Evolutionary conservation across 2,888 invertebrate genomes (phyloP).

Genomic region (Heliothis peltigera): DNA sequence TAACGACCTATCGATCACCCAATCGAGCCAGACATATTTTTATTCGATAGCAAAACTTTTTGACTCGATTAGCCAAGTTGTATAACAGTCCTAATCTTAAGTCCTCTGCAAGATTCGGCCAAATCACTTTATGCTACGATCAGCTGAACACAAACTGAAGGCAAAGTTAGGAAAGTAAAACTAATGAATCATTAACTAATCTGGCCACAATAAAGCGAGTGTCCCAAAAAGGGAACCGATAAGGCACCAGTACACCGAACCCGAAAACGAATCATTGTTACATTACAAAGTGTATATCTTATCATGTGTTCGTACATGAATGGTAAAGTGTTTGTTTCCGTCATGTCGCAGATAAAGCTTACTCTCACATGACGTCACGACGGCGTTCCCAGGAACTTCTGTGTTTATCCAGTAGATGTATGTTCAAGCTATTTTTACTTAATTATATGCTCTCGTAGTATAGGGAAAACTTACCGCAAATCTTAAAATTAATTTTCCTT

Average conservation of each 20-base stretch:
- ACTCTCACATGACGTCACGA: conserved; percentile 35
- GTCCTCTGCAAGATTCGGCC: conserved; percentile 31
- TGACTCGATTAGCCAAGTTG: conserved; percentile 28
- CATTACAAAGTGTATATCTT: conserved; percentile 74
- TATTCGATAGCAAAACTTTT: conserved; percentile 28
- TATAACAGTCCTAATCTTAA: conserved; percentile 18
- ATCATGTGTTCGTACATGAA: conserved; percentile 69
- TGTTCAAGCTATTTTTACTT: conserved; percentile 29
- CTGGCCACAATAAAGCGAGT: conserved; percentile 77
- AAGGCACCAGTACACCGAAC: conserved; percentile 76
- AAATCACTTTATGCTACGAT: conserved; percentile 39
- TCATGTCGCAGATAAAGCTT: conserved; percentile 50
- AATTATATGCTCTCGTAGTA: not conserved
- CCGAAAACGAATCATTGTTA: conserved; percentile 79
- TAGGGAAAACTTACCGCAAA: not conserved
- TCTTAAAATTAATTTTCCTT: no score
- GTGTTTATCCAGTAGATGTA: conserved; percentile 15
- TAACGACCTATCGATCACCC: not conserved
- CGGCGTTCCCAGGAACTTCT: conserved; percentile 8
- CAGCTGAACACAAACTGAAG: conserved; percentile 32
- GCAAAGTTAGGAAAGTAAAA: conserved; percentile 55
- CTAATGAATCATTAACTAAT: conserved; percentile 84
- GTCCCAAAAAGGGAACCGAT: conserved; percentile 83
- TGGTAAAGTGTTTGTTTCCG: conserved; percentile 60
- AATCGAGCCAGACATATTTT: conserved; percentile 9